These are phyloP conservation scores for Carlito syrichta DNA, from an alignment of 2,113 vertebrate genomes.

Conservation along the genomic window DNA sequence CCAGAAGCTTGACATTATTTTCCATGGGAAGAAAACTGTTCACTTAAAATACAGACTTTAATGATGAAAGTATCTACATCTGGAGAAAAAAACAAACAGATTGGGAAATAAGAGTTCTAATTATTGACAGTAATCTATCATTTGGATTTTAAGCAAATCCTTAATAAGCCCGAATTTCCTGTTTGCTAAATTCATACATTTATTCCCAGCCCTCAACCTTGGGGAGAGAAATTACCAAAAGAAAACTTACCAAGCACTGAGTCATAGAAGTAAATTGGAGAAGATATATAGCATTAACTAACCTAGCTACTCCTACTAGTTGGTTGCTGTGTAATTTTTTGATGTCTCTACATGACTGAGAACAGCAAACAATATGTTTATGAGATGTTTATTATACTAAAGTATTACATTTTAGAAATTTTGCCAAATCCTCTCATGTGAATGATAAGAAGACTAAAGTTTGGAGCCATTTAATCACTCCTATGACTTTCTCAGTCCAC, in stretches of 20 bases:
- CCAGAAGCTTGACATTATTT: neutral
- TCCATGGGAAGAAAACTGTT: neutral
- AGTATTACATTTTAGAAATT: neutral
- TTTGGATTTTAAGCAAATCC: neutral
- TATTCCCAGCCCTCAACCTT: neutral
- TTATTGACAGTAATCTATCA: neutral
- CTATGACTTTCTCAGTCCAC: neutral
- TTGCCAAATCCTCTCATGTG: neutral
- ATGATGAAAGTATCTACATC: neutral
- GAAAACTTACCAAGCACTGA: neutral
- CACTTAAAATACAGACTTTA: neutral
- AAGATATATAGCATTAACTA: neutral
- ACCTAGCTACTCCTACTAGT: neutral
- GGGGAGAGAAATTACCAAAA: neutral
- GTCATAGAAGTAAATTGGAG: neutral
- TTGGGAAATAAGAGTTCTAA: neutral
- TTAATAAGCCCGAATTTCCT: neutral
- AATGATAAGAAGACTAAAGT: neutral
- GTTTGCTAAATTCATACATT: neutral
- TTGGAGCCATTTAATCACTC: neutral
- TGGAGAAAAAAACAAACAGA: neutral
- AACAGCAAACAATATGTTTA: neutral
- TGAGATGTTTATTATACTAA: neutral
- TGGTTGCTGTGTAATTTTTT: neutral
- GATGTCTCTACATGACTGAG: neutral